These are phyloP conservation scores for Labroides dimidiatus DNA, from an alignment of 2,797 vertebrate genomes.

Conservation along the genomic window DNA sequence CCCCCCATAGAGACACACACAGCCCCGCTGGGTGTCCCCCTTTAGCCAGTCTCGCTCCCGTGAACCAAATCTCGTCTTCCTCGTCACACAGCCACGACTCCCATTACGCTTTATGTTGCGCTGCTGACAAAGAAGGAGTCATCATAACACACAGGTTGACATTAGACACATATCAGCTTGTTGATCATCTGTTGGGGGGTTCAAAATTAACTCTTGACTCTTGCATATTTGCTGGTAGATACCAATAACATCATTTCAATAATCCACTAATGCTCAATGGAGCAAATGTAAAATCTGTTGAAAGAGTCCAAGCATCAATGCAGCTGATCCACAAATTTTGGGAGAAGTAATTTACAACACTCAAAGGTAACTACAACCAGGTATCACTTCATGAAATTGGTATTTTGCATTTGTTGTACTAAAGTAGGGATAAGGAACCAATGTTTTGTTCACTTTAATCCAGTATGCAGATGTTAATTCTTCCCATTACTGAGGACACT, in stretches of 20 bases:
- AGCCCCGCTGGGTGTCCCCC: slow-evolving; percentile 90
- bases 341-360: background rate
- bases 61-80: slow-evolving; percentile 92
- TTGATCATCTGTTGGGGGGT: background rate
- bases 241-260: background rate
- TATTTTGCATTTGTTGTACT: background rate
- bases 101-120: slow-evolving; percentile 94
- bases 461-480: background rate
- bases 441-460: background rate
- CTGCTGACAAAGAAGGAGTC: slow-evolving; percentile 75
- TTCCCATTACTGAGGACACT: background rate
- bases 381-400: slow-evolving; percentile 6
- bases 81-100: slow-evolving; percentile 88
- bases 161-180: slow-evolving; percentile 20
- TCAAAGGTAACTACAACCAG: background rate
- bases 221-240: background rate
- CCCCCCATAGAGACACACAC: slow-evolving; percentile 88
- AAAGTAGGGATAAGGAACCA: background rate
- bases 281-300: background rate
- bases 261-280: background rate
- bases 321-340: background rate
- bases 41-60: slow-evolving; percentile 94
- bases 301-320: background rate
- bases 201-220: background rate
- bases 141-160: slow-evolving; percentile 22